A percentile compares a stretch with the other conserved stretches of the same genome.
Evolutionary conservation across 2,888 invertebrate genomes (phyloP).

Genomic region (Piscicola geometra): DNA sequence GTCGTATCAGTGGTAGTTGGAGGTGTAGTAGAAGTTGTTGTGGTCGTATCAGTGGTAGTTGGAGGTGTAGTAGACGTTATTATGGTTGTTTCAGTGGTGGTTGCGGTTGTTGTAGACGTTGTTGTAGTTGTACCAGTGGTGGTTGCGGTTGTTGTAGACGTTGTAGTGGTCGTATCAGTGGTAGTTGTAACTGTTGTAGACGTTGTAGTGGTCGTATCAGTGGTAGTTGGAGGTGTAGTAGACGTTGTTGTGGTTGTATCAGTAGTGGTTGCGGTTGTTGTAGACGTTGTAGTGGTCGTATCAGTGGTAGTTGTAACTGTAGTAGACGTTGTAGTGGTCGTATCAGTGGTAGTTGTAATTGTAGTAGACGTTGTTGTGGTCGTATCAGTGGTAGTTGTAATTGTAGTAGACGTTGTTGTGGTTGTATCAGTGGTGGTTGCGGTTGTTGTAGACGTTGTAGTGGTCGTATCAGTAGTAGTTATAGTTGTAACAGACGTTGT

Average conservation of each 20-base stretch:
- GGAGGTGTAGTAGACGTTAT: no score
- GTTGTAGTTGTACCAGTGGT: neutral
- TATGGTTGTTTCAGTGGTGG: no score
- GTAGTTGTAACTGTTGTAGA: conserved; percentile 6
- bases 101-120: no score
- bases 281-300: neutral
- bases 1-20: no score
- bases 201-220: neutral
- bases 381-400: no score
- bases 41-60: no score
- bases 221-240: no score
- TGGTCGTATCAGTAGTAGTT: neutral
- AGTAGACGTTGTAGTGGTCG: neutral
- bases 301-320: neutral
- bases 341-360: neutral
- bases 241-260: neutral
- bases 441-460: neutral
- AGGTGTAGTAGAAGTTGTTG: no score
- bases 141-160: neutral
- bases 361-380: neutral
- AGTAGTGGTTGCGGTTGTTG: neutral
- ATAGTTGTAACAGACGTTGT: neutral
- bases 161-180: neutral
- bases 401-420: neutral
- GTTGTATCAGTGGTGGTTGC: neutral